These are phyloP conservation scores for Takifugu bimaculatus DNA, from an alignment of 2,113 vertebrate genomes.

Conservation along the genomic window DNA sequence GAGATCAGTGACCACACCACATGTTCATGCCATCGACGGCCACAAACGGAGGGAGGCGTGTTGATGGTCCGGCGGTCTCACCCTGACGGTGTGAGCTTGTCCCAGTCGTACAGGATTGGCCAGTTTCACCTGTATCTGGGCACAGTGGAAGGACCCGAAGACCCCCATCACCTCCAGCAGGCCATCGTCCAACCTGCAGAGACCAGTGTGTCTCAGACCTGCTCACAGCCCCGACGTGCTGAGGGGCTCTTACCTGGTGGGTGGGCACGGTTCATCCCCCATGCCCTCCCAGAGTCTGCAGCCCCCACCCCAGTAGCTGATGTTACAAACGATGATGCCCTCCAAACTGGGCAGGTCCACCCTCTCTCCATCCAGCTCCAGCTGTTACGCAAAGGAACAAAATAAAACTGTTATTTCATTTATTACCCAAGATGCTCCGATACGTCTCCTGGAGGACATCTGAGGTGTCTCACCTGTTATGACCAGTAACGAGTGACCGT, in stretches of 20 bases:
- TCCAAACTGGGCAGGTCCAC: conserved; percentile 89
- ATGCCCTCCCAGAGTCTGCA: conserved; percentile 97
- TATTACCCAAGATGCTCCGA: too few species aligned
- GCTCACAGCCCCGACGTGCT: background rate
- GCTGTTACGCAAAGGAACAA: conserved; percentile 76
- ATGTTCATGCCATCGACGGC: too few species aligned
- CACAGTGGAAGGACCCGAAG: conserved; percentile 96
- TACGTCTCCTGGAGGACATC: too few species aligned
- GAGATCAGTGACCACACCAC: too few species aligned
- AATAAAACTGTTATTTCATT: background rate
- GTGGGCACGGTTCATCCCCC: conserved; percentile 90
- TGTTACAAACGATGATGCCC: conserved; percentile 97
- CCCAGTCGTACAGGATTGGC: conserved; percentile 94
- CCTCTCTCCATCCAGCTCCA: conserved; percentile 94
- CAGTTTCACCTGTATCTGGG: conserved; percentile 96
- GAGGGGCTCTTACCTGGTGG: conserved; percentile 77
- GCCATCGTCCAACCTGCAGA: conserved; percentile 87
- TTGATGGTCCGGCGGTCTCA: conserved; percentile 60
- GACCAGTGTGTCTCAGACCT: background rate
- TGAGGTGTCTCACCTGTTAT: too few species aligned
- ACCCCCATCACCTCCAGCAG: conserved; percentile 94
- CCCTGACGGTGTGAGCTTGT: conserved; percentile 95
- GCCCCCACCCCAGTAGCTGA: conserved; percentile 96
- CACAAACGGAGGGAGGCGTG: too few species aligned
- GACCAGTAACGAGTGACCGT: too few species aligned